phyloP scores from a whole-genome alignment of 2,797 vertebrate species.

The Spinibarbus caldwelli region DNA sequence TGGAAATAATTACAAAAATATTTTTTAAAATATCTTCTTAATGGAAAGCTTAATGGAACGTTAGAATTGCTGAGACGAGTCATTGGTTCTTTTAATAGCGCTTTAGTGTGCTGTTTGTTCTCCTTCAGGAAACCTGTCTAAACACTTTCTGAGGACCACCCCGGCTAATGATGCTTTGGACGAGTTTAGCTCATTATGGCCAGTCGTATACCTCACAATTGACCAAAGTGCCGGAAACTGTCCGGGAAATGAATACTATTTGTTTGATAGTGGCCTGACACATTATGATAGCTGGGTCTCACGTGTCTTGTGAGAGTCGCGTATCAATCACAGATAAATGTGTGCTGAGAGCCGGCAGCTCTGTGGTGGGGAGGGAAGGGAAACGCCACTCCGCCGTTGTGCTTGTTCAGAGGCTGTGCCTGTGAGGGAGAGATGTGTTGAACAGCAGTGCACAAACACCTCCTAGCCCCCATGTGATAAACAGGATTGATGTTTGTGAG shows the following conservation, averaged over 20 bases:
- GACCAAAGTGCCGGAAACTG: background rate
- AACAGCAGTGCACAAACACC: constrained; percentile 78
- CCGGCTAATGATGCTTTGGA: constrained; percentile 20
- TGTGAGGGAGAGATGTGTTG: constrained; percentile 67
- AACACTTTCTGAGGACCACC: constrained; percentile 21
- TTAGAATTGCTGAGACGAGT: constrained; percentile 37
- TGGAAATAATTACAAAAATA: background rate
- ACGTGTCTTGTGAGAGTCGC: constrained; percentile 57
- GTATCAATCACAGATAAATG: constrained; percentile 71
- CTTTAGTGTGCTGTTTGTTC: constrained; percentile 40
- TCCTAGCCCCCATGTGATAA: constrained; percentile 75
- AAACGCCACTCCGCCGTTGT: constrained; percentile 49
- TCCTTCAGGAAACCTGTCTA: constrained; percentile 12
- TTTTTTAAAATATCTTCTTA: background rate
- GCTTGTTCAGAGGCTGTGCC: constrained; percentile 59
- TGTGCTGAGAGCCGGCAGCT: constrained; percentile 68
- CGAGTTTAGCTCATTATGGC: background rate
- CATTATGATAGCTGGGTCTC: constrained; percentile 31
- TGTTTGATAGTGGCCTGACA: constrained; percentile 33
- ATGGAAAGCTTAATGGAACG: constrained; percentile 19
- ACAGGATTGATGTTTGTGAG: constrained; percentile 81
- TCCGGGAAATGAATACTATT: constrained; percentile 1
- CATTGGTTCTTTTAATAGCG: constrained; percentile 46
- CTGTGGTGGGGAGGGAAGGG: constrained; percentile 63
- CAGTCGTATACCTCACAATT: background rate